A percentile compares a stretch with the other conserved stretches of the same genome.
Conservation (phyloP, 64 coral and sea anemone species). For the Pocillopora damicornis region DNA sequence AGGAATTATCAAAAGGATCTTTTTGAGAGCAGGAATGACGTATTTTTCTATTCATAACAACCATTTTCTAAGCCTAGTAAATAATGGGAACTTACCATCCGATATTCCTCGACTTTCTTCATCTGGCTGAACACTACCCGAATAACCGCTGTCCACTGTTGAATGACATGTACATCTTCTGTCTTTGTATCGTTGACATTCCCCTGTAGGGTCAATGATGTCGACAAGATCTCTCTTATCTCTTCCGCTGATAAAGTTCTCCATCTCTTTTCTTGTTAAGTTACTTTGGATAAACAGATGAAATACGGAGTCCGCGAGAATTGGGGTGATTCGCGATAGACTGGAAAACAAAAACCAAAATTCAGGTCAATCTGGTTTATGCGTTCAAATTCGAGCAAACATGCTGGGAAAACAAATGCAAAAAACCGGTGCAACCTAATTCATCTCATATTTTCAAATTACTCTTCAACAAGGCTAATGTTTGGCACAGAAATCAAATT, state of each 20-base stretch:
- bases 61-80: too few relatives aligned
- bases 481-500: too few relatives aligned
- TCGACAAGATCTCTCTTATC: constrained; percentile 56
- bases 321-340: constrained; percentile 31
- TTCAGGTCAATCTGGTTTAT: not conserved
- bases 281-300: constrained; percentile 87
- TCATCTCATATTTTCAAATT: too few relatives aligned
- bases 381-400: not conserved
- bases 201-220: constrained; percentile 31
- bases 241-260: constrained; percentile 42
- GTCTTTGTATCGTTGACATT: not conserved
- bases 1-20: too few relatives aligned
- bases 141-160: constrained; percentile 50
- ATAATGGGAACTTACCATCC: not conserved
- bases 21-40: too few relatives aligned
- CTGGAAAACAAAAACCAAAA: constrained; percentile 16
- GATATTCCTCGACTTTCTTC: not conserved
- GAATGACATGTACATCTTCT: constrained; percentile 30
- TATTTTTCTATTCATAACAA: too few relatives aligned
- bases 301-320: constrained; percentile 58
- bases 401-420: not conserved
- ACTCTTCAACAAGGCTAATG: too few relatives aligned
- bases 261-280: constrained; percentile 64
- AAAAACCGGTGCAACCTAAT: not conserved
- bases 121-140: constrained; percentile 13